phyloP scores from a whole-genome alignment of 1,140 invertebrate species.

The Heterodera carotae region DNA sequence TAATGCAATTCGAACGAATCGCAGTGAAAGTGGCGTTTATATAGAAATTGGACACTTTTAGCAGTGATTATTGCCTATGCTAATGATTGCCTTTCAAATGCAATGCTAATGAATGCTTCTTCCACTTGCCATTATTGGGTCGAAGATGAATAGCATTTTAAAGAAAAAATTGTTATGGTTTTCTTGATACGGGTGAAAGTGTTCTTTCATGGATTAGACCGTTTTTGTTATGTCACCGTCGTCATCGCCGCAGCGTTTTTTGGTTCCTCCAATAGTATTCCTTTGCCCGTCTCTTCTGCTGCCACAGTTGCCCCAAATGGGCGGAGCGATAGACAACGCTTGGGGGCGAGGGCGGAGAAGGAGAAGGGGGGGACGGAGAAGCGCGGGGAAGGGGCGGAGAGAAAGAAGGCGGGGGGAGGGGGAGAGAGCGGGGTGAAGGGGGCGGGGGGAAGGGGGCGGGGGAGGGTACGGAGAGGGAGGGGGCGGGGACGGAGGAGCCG shows the following conservation, averaged over 20 bases:
- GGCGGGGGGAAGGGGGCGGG: no score
- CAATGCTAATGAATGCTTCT: not conserved
- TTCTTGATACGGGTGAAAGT: not conserved
- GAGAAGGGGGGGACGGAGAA: no score
- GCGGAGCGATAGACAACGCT: not conserved
- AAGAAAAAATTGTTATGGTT: no score
- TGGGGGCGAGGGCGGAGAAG: no score
- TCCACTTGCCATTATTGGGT: not conserved
- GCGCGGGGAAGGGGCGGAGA: no score
- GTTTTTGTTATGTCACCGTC: not conserved
- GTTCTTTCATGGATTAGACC: not conserved
- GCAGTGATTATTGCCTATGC: not conserved
- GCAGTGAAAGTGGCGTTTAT: not conserved
- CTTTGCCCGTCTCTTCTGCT: not conserved
- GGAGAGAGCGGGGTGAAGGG: no score
- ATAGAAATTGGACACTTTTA: not conserved
- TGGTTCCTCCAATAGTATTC: not conserved
- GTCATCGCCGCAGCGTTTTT: not conserved
- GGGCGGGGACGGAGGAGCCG: no score
- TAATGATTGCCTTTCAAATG: not conserved
- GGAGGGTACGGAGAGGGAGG: no score
- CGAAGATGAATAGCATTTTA: not conserved
- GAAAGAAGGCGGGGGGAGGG: no score
- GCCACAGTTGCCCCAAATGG: constrained; percentile 5
- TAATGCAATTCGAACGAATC: not conserved